These are phyloP conservation scores for Ivindomyrus marchei DNA, from an alignment of 2,113 vertebrate genomes.

Conservation along the genomic window DNA sequence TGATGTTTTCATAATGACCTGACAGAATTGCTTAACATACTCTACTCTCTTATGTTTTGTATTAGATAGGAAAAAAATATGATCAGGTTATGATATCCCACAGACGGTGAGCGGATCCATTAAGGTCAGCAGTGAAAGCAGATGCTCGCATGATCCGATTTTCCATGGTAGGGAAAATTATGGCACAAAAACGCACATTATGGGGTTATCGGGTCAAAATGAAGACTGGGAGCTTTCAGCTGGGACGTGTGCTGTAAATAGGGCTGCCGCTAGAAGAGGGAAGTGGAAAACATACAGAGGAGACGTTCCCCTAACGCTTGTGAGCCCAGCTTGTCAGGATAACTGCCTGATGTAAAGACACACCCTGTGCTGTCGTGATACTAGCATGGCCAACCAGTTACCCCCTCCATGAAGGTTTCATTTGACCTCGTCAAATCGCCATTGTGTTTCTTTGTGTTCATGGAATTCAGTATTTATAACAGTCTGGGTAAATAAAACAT, in stretches of 20 bases:
- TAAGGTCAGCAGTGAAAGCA: neutral
- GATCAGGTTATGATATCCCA: neutral
- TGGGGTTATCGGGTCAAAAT: neutral
- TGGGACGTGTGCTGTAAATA: neutral
- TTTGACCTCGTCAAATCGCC: neutral
- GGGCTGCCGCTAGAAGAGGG: neutral
- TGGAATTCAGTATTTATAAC: neutral
- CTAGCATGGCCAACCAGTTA: neutral
- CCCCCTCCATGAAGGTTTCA: neutral
- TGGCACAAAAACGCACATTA: neutral
- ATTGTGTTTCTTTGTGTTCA: neutral
- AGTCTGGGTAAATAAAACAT: neutral
- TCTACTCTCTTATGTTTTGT: neutral
- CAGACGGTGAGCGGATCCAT: slow-evolving; percentile 3
- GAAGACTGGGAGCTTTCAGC: neutral
- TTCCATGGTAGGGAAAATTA: neutral
- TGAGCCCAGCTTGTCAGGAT: neutral
- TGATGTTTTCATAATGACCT: neutral
- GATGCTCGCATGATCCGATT: neutral
- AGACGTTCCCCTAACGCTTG: neutral
- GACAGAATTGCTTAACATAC: neutral
- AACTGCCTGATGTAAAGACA: neutral
- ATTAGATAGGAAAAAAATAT: neutral
- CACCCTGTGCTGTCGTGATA: neutral
- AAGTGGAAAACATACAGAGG: neutral